phyloP scores from a whole-genome alignment of 37 sponge, comb jelly and placozoan species.

The Tethya wilhelma region DNA sequence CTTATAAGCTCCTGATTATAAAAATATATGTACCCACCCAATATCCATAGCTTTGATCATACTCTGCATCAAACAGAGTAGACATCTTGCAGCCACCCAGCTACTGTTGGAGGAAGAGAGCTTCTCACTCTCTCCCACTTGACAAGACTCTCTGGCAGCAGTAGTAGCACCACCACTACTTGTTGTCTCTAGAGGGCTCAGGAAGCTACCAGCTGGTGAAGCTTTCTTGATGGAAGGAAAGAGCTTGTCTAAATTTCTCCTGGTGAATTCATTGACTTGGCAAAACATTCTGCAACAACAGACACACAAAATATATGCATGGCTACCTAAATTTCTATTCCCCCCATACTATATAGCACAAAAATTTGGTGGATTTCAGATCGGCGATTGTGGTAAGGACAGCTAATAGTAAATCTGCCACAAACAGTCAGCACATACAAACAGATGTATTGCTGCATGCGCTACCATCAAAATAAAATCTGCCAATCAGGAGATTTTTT shows the following conservation, averaged over 20 bases:
- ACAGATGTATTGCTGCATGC: too few relatives aligned
- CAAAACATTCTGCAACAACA: constrained; percentile 17
- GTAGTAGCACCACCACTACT: background rate
- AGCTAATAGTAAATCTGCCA: too few relatives aligned
- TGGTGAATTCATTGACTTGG: constrained; percentile 38
- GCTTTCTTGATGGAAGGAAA: constrained; percentile 22
- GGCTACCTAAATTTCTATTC: too few relatives aligned
- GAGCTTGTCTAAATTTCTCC: constrained; percentile 5
- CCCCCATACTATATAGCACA: too few relatives aligned
- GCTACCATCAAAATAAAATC: too few relatives aligned
- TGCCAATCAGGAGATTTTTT: too few relatives aligned
- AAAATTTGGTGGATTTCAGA: too few relatives aligned
- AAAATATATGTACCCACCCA: too few relatives aligned
- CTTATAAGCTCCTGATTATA: too few relatives aligned
- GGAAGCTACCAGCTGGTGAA: background rate
- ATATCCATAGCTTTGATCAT: constrained; percentile 21
- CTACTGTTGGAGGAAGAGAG: background rate
- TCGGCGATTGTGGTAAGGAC: too few relatives aligned
- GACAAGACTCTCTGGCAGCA: background rate
- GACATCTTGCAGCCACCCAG: constrained; percentile 7
- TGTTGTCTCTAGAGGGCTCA: background rate
- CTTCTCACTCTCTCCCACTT: background rate
- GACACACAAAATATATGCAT: background rate
- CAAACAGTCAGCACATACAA: too few relatives aligned
- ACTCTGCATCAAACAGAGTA: constrained; percentile 16